Evolutionary conservation across 1,140 invertebrate species (phyloP).

Genomic region (Harpegnathos saltator): DNA sequence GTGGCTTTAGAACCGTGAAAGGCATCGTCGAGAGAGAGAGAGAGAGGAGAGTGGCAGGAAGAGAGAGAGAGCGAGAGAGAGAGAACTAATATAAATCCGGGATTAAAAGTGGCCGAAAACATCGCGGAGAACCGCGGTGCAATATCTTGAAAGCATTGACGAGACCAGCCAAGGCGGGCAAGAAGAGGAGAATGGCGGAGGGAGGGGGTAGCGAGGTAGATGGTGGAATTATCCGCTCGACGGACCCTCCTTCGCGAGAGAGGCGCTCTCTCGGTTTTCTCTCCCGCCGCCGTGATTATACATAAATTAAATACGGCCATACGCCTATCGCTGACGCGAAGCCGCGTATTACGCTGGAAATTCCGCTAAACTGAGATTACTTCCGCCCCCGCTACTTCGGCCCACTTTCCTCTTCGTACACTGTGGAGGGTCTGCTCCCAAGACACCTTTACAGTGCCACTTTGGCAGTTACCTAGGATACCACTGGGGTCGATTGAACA

Average conservation of each 20-base stretch:
- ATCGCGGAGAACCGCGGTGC: constrained; percentile 60
- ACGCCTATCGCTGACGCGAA: neutral
- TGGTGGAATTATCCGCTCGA: constrained; percentile 31
- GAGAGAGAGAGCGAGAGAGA: constrained; percentile 3
- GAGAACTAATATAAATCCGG: constrained; percentile 70
- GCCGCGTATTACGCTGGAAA: no score
- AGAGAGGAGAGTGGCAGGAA: constrained; percentile 3
- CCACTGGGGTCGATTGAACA: no score
- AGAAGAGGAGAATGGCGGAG: no score
- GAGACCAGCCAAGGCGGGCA: neutral
- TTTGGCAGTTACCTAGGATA: neutral
- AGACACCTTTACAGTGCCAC: neutral
- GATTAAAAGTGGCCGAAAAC: constrained; percentile 74
- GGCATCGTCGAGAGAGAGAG: constrained; percentile 13
- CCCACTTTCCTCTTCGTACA: neutral
- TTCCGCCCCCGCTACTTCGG: neutral
- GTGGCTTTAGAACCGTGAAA: constrained; percentile 47
- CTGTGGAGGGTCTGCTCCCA: neutral
- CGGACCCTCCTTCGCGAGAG: neutral
- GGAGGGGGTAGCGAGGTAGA: no score
- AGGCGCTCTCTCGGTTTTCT: neutral
- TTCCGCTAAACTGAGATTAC: neutral
- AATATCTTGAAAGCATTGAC: constrained; percentile 74
- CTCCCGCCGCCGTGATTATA: constrained; percentile 45
- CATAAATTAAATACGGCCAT: constrained; percentile 67